Evolutionary conservation across 2,888 invertebrate genomes (phyloP).

Genomic region (Cryptus armator): DNA sequence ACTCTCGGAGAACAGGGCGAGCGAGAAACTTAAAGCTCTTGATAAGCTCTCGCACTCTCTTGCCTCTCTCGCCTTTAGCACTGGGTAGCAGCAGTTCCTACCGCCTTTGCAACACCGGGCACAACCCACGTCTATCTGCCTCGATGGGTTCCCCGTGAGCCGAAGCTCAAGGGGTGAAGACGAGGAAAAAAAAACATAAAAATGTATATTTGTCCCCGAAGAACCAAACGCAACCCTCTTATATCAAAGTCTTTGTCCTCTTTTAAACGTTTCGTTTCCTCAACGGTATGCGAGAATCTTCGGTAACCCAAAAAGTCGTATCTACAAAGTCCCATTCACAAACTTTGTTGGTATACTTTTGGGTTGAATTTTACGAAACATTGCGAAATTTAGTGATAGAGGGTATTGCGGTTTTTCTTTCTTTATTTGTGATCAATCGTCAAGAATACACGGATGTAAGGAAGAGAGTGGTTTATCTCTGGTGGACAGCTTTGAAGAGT

Average conservation of each 20-base stretch:
- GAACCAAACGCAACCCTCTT: background rate
- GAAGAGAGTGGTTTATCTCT: constrained; percentile 47
- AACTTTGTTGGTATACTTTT: background rate
- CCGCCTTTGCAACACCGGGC: constrained; percentile 39
- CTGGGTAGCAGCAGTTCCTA: constrained; percentile 37
- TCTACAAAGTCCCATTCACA: background rate
- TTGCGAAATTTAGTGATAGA: background rate
- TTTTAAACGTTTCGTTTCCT: background rate
- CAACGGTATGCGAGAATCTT: background rate
- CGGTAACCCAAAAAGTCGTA: background rate
- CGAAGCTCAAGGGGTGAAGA: constrained; percentile 7
- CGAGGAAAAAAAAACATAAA: constrained; percentile 8
- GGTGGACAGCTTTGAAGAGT: constrained; percentile 43
- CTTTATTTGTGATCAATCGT: constrained; percentile 21
- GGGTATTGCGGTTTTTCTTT: constrained; percentile 19
- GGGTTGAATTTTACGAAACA: background rate
- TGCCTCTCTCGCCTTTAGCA: constrained; percentile 68
- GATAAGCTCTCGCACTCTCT: constrained; percentile 78
- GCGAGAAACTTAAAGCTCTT: constrained; percentile 81
- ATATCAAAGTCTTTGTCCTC: background rate
- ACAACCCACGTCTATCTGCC: constrained; percentile 54
- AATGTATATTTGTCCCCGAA: constrained; percentile 17
- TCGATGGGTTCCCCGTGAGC: constrained; percentile 30
- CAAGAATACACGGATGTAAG: constrained; percentile 10
- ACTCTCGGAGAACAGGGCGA: constrained; percentile 58